Conservation (phyloP, 2,113 vertebrate genomes). For the Pachycephala philippinensis region DNA sequence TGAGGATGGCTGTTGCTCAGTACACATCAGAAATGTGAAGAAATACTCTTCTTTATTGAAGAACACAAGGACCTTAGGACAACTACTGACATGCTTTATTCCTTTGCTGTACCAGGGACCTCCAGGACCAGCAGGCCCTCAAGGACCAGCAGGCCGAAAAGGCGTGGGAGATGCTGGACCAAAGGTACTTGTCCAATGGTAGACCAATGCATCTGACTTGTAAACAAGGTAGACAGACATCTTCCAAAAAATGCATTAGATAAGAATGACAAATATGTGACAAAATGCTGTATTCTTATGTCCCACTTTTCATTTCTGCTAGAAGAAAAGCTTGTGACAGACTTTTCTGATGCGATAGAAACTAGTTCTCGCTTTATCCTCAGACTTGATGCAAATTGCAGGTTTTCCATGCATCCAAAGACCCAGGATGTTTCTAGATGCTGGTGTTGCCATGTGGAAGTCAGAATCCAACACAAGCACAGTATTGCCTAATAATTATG, state of each 20-base stretch:
- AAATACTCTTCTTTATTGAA: background rate
- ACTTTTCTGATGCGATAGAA: background rate
- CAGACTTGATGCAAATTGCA: background rate
- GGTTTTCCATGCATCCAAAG: background rate
- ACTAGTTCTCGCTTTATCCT: background rate
- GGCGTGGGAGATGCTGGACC: constrained; percentile 78
- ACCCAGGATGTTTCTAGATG: background rate
- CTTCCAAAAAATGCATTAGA: background rate
- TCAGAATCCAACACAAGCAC: background rate
- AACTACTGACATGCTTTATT: background rate
- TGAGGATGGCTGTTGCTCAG: background rate
- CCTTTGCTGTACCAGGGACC: constrained; percentile 69
- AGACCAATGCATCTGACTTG: background rate
- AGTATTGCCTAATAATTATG: background rate
- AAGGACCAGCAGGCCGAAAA: constrained; percentile 77
- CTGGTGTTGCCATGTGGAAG: background rate
- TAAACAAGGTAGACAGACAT: background rate
- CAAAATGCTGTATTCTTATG: background rate
- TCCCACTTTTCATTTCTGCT: background rate
- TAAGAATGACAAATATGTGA: background rate
- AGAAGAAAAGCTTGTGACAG: background rate
- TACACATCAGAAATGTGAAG: background rate
- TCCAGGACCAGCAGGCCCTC: constrained; percentile 74
- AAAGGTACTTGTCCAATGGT: constrained; percentile 69
- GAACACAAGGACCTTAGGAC: background rate